These are phyloP conservation scores for Himalopsyche kuldschensis DNA, from an alignment of 2,888 invertebrate species.

Conservation along the genomic window DNA sequence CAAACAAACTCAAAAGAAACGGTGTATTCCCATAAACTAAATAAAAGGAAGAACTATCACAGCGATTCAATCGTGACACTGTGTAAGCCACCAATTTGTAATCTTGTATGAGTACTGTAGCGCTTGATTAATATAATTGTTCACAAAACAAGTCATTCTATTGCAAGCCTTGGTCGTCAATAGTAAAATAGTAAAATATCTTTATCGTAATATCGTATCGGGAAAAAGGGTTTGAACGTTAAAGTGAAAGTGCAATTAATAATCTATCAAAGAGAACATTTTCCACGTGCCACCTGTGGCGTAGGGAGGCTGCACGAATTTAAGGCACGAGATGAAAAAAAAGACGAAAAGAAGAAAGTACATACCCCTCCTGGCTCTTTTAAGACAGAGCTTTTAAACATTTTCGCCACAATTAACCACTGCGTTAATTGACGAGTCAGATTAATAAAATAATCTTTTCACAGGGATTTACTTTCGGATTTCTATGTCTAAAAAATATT, in stretches of 20 bases:
- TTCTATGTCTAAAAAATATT: slow-evolving; percentile 4
- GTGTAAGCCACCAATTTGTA: too few relatives aligned
- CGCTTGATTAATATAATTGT: too few relatives aligned
- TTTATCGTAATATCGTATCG: too few relatives aligned
- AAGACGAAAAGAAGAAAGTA: slow-evolving; percentile 33
- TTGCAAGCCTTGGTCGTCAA: too few relatives aligned
- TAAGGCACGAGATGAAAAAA: slow-evolving; percentile 36
- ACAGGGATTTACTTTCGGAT: not conserved
- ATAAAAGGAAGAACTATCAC: too few relatives aligned
- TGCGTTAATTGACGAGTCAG: not conserved
- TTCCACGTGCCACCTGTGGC: slow-evolving; percentile 39
- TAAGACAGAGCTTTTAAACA: slow-evolving; percentile 3
- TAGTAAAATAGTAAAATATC: too few relatives aligned
- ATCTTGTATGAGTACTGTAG: too few relatives aligned
- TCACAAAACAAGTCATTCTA: too few relatives aligned
- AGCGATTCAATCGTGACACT: too few relatives aligned
- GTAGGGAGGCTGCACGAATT: slow-evolving; percentile 33
- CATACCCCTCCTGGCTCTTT: slow-evolving; percentile 27
- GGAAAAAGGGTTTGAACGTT: not conserved
- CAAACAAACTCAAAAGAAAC: too few relatives aligned
- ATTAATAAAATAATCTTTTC: slow-evolving; percentile 2
- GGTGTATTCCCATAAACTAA: too few relatives aligned
- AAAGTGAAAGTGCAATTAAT: not conserved
- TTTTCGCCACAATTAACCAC: not conserved
- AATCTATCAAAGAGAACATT: not conserved